phyloP scores from a whole-genome alignment of 1,140 invertebrate species.

The Notospermus geniculatus region DNA sequence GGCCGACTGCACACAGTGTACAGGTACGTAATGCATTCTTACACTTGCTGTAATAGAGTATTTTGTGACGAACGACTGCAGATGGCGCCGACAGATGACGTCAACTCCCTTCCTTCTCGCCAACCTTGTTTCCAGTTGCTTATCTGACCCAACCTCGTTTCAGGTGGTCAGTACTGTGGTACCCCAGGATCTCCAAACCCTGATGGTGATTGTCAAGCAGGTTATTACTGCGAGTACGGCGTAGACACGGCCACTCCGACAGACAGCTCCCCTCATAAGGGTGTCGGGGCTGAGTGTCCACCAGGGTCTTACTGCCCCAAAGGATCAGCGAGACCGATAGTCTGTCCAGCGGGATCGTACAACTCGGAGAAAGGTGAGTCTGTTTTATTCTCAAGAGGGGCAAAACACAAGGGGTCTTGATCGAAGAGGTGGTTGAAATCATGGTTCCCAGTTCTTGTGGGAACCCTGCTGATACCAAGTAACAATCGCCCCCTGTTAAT shows the following conservation, averaged over 20 bases:
- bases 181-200: constrained; percentile 39
- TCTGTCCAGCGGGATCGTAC: constrained; percentile 42
- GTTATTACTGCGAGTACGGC: constrained; percentile 50
- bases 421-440: too few relatives aligned
- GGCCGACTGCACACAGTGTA: constrained; percentile 45
- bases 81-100: too few relatives aligned
- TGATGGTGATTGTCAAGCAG: constrained; percentile 39
- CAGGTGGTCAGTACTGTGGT: constrained; percentile 45
- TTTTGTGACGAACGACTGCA: too few relatives aligned
- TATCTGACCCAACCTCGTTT: too few relatives aligned
- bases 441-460: too few relatives aligned
- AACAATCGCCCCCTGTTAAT: too few relatives aligned
- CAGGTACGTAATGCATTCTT: constrained; percentile 30
- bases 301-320: constrained; percentile 44
- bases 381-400: too few relatives aligned
- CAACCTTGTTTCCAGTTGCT: background rate
- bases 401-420: too few relatives aligned
- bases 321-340: constrained; percentile 32
- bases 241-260: constrained; percentile 46
- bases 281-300: constrained; percentile 43
- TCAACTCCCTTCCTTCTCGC: background rate
- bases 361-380: constrained; percentile 32
- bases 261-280: constrained; percentile 28
- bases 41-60: too few relatives aligned
- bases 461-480: too few relatives aligned